phyloP scores from a whole-genome alignment of 2,888 invertebrate species.

The Rugalucina vietnamica region DNA sequence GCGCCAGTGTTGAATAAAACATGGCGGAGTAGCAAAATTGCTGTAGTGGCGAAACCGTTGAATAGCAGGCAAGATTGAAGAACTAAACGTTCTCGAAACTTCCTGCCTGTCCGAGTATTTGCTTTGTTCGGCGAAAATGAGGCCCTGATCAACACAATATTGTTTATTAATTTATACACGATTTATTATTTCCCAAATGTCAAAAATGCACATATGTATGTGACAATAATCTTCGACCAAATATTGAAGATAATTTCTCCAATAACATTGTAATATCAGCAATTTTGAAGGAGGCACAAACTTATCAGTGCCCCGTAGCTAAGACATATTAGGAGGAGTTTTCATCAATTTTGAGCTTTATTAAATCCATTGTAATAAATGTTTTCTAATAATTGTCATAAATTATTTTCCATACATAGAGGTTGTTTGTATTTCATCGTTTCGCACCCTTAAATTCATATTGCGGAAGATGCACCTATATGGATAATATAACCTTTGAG shows the following conservation, averaged over 20 bases:
- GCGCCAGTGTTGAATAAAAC: no score
- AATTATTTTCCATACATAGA: slow-evolving; percentile 27
- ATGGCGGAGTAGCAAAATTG: no score
- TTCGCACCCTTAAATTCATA: no score
- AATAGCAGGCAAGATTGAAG: no score
- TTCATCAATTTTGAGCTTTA: slow-evolving; percentile 15
- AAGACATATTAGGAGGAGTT: slow-evolving; percentile 45
- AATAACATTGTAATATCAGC: slow-evolving; percentile 54
- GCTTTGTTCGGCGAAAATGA: no score
- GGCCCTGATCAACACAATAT: no score
- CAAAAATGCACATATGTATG: slow-evolving; percentile 2
- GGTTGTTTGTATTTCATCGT: no score
- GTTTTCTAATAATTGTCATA: slow-evolving; percentile 63
- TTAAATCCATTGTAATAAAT: slow-evolving; percentile 33
- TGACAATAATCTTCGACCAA: slow-evolving; percentile 54
- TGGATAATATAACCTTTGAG: no score
- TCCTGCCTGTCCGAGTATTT: no score
- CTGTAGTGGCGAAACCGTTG: no score
- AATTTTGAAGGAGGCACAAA: slow-evolving; percentile 9
- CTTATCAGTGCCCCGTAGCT: slow-evolving; percentile 60
- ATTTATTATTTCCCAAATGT: background rate
- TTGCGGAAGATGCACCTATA: no score
- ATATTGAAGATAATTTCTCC: slow-evolving; percentile 64
- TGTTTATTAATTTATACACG: background rate
- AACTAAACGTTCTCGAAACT: no score